phyloP scores from a whole-genome alignment of 2,888 invertebrate species.

The Malthinus flaveolus region DNA sequence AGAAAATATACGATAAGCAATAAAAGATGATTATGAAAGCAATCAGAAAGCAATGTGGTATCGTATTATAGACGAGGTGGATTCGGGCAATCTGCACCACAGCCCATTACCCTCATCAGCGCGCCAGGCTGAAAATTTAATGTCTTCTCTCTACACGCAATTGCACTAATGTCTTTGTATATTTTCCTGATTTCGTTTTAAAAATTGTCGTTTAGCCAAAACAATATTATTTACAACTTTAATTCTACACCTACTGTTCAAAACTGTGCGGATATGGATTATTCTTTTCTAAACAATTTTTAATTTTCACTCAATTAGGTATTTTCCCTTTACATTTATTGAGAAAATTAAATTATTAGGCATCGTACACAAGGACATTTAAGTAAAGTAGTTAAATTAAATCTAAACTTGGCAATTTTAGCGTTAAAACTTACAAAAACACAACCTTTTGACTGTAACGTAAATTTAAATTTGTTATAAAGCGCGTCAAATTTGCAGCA shows the following conservation, averaged over 20 bases:
- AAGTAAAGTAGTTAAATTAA: no score
- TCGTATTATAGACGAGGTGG: constrained; percentile 43
- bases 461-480: no score
- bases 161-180: constrained; percentile 51
- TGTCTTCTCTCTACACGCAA: constrained; percentile 53
- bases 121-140: constrained; percentile 54
- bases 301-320: no score
- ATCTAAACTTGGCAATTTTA: no score
- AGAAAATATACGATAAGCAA: constrained; percentile 28
- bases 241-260: constrained; percentile 5
- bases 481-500: no score
- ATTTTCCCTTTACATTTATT: no score
- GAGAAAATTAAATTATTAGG: no score
- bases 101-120: constrained; percentile 53
- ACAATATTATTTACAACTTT: constrained; percentile 25
- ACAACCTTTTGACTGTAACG: no score
- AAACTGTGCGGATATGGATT: no score
- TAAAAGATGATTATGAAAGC: constrained; percentile 34
- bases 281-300: no score
- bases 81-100: constrained; percentile 52
- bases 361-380: no score
- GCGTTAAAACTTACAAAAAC: no score
- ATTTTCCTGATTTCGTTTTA: constrained; percentile 44
- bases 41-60: constrained; percentile 36
- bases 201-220: constrained; percentile 29